Base-by-base conservation (phyloP, 1,140 invertebrate genomes). In the Meloidogyne floridensis region DNA sequence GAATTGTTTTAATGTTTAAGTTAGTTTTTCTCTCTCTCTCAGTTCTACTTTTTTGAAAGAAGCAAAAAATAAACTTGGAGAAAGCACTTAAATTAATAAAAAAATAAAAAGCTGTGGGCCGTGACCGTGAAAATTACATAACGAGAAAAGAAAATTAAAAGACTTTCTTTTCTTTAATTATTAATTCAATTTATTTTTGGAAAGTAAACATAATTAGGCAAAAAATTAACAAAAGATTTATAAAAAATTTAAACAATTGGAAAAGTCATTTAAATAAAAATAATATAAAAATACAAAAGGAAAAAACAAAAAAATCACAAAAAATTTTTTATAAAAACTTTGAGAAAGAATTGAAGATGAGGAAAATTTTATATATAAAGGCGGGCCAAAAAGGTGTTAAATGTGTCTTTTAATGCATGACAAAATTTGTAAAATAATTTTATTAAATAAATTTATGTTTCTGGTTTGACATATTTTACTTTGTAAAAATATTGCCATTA, bases 221-320 rank as follows among this genome's bases (percentile, higher is more conserved):
- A 65, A 65, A 65, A 65, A 65, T 65, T n/a, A 65, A 65, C 59
- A 65, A 65, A 65, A 65, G 59, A 11, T 65, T 65, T 65, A 65
- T n/a, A 54, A 65, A 15, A 65, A 65, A 6, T 65, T 5, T 65
- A 47, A 47, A 8, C 7, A 6, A 47, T 47, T 47, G 32, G 32
- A 32, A 32, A 32, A 15, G 56, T 15, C 56, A 59, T 65, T 65
- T n/a, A n/a, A 7, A 6, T 65, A 65, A n/a, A 65, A n/a, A 65
- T 65, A 65, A 47, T 47, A 47, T 47, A 47, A 47, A 65, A 65
- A 65, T 65, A 65, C 3, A 59, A 56, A 59, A 65, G 15, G 5
- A 65, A 65, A n/a, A 47, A 8, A 18, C 2, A n/a, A 65, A 65
- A 54, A 65, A 65, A 65, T 65, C 59, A 65, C 59, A 65, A 65